Base-by-base conservation (phyloP, 2,113 vertebrate genomes). In the Leptosomus discolor region DNA sequence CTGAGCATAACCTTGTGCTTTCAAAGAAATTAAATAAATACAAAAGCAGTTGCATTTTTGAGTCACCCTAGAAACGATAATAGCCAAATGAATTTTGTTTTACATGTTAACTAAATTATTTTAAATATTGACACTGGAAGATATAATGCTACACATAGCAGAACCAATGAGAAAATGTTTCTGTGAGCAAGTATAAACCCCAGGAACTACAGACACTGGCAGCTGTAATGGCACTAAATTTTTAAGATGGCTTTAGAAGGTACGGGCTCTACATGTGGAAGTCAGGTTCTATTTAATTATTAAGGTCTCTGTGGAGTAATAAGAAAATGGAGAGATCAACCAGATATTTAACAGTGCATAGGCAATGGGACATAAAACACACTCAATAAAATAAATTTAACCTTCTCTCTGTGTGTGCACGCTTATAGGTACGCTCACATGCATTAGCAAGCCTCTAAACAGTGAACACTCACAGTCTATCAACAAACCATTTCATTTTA, bases 271-370 rank as follows among this genome's bases (percentile, higher is more conserved):
- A 48, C 43, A 30, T 53, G 43, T 45, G 16, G 75, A 86, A 96
- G 67, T 80, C 36, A 54, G 15, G 37, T 88, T 93, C 70, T 88
- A 61, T 90, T 95, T 88, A 90, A 95, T 94, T 82, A 87, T 88
- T 96, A 90, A 93, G 70, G 65, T 60, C 77, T 85, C 90, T 48
- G 32, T 60, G 53, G 48, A 93, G 30, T 50, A 85, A 93, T 76
- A 85, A 69, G 65, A 92, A 97, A 96, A 94, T 54, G 32, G 57
- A 89, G 76, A 17, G 4, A 85, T 68, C 74, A 91, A 57, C 12
- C 12, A 90, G 53, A 29, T 75, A 90, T 90, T 95, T 90, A 92
- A 71, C 7, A 71, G 27, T 48, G 27, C 2, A 0, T 36, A 88
- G 61, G 36, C 53, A 68, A 24, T 16, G 12, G 34, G 46, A 76